Base-by-base conservation (phyloP, 2,797 vertebrate species). In the Liparis tanakae region DNA sequence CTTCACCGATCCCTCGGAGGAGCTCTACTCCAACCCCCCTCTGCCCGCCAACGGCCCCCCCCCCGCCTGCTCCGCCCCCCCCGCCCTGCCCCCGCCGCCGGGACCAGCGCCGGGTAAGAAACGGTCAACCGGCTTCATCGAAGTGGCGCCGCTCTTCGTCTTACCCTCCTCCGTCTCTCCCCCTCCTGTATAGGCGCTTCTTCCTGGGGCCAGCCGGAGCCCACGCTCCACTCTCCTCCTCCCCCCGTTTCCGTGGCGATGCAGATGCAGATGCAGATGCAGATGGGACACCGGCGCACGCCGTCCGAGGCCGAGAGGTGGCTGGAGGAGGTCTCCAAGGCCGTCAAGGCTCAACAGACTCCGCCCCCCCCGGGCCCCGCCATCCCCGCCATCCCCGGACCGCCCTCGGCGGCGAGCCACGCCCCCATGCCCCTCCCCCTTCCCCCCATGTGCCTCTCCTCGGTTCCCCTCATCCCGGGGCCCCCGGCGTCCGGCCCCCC, bases 251-350 rank as follows among this genome's bases (percentile, higher is more conserved):
- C 94, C 0, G 64, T 85, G 6, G 88, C 90, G 4, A 83, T 89
- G 39, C 90, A 90, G 76, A 76, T 80, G 76, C 93, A 94, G 43
- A 91, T 62, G 50, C 50, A 53, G 4, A 83, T 89, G 30, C 89
- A 90, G 73, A 78, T 85, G 81, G 95, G 97, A 39, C 97, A 98
- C 91, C 95, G 88, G 74, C 94, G 97, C 50, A 98, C 97, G 0
- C 96, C 97, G 0, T 98, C 97, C 0, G 97, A 98, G 87, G 97
- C 97, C 0, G 97, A 98, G 84, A 89, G 97, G 59, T 98, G 97
- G 97, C 82, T 98, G 63, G 96, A 98, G 65, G 97, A 98, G 73
- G 97, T 97, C 10, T 96, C 97, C 46, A 95, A 96, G 73, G 94
- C 92, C 0, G 96, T 96, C 53, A 96, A 93, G 76, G 91, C 94